Percentiles rank a stretch among this genome's conserved stretches.
These are phyloP conservation scores for Cavia aperea DNA, from an alignment of 2,113 vertebrate genomes.

Conservation along the genomic window DNA sequence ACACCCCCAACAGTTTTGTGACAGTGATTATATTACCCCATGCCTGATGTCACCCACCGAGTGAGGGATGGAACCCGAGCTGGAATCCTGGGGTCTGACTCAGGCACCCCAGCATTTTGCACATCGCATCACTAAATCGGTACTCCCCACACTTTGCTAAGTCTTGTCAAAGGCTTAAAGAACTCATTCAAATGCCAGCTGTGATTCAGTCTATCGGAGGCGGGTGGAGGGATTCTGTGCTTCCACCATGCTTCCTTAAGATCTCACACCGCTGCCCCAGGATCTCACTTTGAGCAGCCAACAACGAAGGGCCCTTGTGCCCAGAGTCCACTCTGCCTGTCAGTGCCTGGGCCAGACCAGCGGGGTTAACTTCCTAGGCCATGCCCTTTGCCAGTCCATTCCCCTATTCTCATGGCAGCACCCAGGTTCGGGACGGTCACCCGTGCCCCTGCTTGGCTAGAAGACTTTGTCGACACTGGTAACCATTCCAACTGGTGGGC, in stretches of 20 bases:
- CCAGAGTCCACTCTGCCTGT: background rate
- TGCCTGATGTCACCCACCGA: background rate
- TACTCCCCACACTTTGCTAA: background rate
- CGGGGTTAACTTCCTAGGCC: background rate
- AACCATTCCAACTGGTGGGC: background rate
- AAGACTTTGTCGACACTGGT: background rate
- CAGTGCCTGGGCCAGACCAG: background rate
- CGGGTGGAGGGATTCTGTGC: background rate
- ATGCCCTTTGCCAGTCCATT: background rate
- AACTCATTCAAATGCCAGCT: background rate
- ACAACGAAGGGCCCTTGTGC: background rate
- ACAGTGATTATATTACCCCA: background rate
- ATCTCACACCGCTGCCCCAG: fast-evolving
- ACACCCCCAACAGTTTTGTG: background rate
- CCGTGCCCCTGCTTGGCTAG: background rate
- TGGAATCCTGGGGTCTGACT: background rate
- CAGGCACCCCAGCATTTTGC: background rate
- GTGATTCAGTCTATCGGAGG: background rate
- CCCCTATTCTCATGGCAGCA: background rate
- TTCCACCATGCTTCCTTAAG: background rate
- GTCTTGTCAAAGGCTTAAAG: background rate
- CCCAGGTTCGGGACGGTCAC: background rate
- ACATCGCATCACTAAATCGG: background rate
- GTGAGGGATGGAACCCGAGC: background rate
- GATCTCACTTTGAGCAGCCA: background rate